Percentiles rank a stretch among this genome's conserved stretches.
Conservation (phyloP, 1,140 invertebrate genomes). For the silkworm (Bombyx mori) region ASM3026992v2 NC_085130.1:11548001-11548500, state of each 20-base stretch:
- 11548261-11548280: constrained; percentile 25
- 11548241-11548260: constrained; percentile 32
- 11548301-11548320: too few species aligned
- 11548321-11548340: too few species aligned
- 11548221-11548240: constrained; percentile 32
- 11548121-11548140: background rate
- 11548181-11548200: constrained; percentile 28
- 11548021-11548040: constrained; percentile 4
- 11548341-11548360: too few species aligned
- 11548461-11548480: too few species aligned
- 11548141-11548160: constrained; percentile 25
- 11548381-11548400: too few species aligned
- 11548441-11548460: too few species aligned
- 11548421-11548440: too few species aligned
- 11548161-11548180: constrained; percentile 33
- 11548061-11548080: background rate
- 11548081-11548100: background rate
- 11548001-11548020: constrained; percentile 10
- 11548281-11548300: constrained; percentile 4
- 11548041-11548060: constrained; percentile 3
- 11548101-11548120: background rate
- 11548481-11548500: too few species aligned
- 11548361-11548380: too few species aligned
- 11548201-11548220: constrained; percentile 21
- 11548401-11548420: too few species aligned